A percentile compares a stretch with the other conserved stretches of the same genome.
These are phyloP conservation scores for Anomalospiza imberbis DNA, from an alignment of 2,797 vertebrate species.

Conservation along the genomic window DNA sequence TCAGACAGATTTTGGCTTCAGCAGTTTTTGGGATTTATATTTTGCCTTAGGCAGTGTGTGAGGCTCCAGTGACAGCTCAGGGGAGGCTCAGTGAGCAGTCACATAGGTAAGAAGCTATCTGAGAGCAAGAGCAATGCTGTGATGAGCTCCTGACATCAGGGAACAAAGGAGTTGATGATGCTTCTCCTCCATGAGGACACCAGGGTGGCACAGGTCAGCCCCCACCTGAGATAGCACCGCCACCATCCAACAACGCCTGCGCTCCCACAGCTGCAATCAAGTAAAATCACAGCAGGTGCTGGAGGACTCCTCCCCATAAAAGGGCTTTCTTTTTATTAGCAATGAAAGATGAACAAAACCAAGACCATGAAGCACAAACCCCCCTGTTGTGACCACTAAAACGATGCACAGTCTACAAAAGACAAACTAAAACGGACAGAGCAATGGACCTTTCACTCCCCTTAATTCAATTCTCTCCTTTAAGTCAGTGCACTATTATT, in stretches of 20 bases:
- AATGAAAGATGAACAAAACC: slow-evolving; percentile 32
- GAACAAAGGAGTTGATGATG: neutral
- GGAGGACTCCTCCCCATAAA: neutral
- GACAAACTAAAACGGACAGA: slow-evolving; percentile 51
- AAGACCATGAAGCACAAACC: neutral
- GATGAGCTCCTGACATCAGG: neutral
- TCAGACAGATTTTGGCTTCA: neutral
- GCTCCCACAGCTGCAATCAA: neutral
- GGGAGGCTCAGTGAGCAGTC: neutral
- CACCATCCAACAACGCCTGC: fast-evolving
- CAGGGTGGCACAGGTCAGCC: neutral
- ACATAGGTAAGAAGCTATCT: neutral
- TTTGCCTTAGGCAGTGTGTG: neutral
- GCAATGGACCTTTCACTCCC: slow-evolving; percentile 55
- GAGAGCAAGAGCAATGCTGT: neutral
- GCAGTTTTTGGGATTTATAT: neutral
- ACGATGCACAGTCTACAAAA: slow-evolving; percentile 28
- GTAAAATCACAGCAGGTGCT: slow-evolving; percentile 13
- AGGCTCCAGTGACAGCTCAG: neutral
- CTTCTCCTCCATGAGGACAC: neutral
- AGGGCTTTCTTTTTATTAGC: neutral
- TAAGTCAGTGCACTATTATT: slow-evolving; percentile 71
- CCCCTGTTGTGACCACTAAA: slow-evolving; percentile 40
- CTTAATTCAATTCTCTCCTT: slow-evolving; percentile 66
- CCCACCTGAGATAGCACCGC: neutral